Conservation (phyloP, 2,888 invertebrate species). For the Lithophane socia region DNA sequence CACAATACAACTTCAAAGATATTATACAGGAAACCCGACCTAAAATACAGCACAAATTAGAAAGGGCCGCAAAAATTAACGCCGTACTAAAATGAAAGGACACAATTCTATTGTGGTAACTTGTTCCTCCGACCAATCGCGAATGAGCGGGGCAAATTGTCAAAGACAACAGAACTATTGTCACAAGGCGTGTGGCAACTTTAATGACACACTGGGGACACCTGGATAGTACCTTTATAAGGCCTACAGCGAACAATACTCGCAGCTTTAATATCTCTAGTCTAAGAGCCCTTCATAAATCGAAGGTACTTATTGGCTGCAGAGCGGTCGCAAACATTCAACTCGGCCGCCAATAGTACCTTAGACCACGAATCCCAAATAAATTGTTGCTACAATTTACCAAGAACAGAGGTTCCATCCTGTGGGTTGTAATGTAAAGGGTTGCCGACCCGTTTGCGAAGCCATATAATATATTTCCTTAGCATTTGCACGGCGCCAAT, state of each 20-base stretch:
- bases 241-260: slow-evolving; percentile 54
- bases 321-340: neutral
- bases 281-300: slow-evolving; percentile 22
- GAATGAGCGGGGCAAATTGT: slow-evolving; percentile 78
- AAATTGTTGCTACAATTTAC: neutral
- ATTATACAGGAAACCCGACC: slow-evolving; percentile 38
- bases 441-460: slow-evolving; percentile 27
- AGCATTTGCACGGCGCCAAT: neutral
- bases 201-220: slow-evolving; percentile 67
- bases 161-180: slow-evolving; percentile 76
- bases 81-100: slow-evolving; percentile 67
- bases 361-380: too few species aligned
- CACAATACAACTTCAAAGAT: slow-evolving; percentile 25
- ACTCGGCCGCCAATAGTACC: too few species aligned
- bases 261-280: slow-evolving; percentile 38
- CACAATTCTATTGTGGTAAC: slow-evolving; percentile 84
- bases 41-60: slow-evolving; percentile 42
- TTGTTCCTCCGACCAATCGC: slow-evolving; percentile 69
- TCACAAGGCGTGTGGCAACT: slow-evolving; percentile 65
- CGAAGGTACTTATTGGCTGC: neutral
- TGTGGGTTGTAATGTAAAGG: neutral
- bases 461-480: slow-evolving; percentile 38
- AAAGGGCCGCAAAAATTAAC: slow-evolving; percentile 49
- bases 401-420: neutral
- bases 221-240: slow-evolving; percentile 63